These are phyloP conservation scores for Thaumetopoea pityocampa DNA, from an alignment of 1,140 invertebrate genomes.

Conservation along the genomic window DNA sequence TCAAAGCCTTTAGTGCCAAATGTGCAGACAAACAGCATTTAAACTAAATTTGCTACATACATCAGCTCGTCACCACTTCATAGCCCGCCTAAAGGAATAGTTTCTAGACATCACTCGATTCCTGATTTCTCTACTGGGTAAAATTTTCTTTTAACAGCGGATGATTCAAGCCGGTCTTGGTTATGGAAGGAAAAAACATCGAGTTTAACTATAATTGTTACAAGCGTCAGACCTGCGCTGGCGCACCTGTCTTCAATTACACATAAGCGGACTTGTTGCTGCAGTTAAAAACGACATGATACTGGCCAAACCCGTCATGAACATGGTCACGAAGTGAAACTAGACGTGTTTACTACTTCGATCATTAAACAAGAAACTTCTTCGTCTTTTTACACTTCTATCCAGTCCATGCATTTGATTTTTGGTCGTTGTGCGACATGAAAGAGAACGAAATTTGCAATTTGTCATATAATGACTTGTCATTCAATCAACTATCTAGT, in stretches of 20 bases:
- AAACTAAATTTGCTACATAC: no score
- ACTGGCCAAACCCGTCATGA: slow-evolving; percentile 42
- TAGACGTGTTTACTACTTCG: slow-evolving; percentile 25
- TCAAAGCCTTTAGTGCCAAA: no score
- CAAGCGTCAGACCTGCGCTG: slow-evolving; percentile 12
- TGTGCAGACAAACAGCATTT: no score
- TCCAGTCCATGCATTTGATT: no score
- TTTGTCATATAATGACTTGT: no score
- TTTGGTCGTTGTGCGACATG: no score
- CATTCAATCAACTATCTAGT: no score
- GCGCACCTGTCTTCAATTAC: slow-evolving; percentile 49
- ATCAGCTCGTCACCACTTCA: no score
- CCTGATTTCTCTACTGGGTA: no score
- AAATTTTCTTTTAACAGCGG: background rate
- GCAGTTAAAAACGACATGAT: slow-evolving; percentile 40
- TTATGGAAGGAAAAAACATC: slow-evolving; percentile 17
- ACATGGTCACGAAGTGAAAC: slow-evolving; percentile 45
- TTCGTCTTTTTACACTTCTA: background rate
- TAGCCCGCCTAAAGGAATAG: no score
- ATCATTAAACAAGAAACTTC: background rate
- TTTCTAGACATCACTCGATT: no score
- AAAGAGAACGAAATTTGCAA: no score
- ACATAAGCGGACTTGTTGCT: slow-evolving; percentile 36
- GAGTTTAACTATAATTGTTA: slow-evolving; percentile 34
- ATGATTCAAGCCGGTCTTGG: background rate